Evolutionary conservation across 2,888 invertebrate genomes (phyloP).

Genomic region (Agelastica alni): DNA sequence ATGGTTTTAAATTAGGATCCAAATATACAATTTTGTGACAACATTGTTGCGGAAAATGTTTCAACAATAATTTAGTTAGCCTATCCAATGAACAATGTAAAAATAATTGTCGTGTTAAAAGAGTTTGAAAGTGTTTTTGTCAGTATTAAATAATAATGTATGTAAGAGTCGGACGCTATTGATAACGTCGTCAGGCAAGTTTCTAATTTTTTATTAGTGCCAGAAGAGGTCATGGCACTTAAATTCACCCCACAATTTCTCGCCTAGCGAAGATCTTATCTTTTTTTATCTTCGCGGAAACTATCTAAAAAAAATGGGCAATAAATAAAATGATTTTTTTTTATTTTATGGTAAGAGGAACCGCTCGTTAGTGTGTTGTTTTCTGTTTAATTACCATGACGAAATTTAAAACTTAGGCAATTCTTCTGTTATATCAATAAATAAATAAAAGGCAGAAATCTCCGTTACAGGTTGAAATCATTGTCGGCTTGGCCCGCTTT

Average conservation of each 20-base stretch:
- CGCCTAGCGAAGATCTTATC: background rate
- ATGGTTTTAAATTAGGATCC: too few species aligned
- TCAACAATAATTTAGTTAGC: too few species aligned
- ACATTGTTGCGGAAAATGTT: too few species aligned
- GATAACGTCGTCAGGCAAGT: too few species aligned
- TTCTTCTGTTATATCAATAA: conserved; percentile 18
- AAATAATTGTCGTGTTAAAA: too few species aligned
- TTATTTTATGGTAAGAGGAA: conserved; percentile 21
- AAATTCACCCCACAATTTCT: background rate
- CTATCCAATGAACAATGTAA: too few species aligned
- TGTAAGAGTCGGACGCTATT: too few species aligned
- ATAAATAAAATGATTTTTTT: conserved; percentile 15
- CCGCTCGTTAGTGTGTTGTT: conserved; percentile 20
- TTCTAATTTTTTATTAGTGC: background rate
- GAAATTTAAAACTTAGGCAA: conserved; percentile 20
- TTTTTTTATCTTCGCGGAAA: background rate
- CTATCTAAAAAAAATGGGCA: conserved; percentile 6
- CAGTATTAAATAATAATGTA: too few species aligned
- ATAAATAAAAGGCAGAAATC: conserved; percentile 19
- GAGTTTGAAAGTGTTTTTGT: too few species aligned
- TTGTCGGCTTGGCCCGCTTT: conserved; percentile 4
- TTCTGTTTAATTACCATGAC: conserved; percentile 23
- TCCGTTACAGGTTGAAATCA: conserved; percentile 15
- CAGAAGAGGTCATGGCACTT: background rate
- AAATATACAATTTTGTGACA: too few species aligned